Conservation (phyloP, 2,113 vertebrate species). For the Copsychus sechellarum region DNA sequence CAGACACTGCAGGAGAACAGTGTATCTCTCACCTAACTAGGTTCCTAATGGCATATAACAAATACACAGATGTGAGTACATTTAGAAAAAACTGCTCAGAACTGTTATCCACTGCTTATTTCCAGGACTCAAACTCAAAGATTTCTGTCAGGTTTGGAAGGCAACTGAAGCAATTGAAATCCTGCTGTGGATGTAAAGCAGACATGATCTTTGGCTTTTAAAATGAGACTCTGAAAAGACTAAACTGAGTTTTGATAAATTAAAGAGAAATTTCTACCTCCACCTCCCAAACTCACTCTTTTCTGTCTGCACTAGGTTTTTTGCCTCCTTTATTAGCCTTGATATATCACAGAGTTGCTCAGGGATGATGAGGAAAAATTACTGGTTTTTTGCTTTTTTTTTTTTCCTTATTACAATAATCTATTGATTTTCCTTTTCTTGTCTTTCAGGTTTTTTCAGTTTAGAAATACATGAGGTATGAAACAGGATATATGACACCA, state of each 20-base stretch:
- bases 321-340: neutral
- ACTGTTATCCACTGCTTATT: neutral
- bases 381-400: accelerated
- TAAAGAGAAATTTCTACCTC: neutral
- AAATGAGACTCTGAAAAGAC: neutral
- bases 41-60: neutral
- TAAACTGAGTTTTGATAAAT: neutral
- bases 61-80: neutral
- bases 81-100: neutral
- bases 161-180: neutral
- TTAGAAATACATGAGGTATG: neutral
- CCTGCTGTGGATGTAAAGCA: neutral
- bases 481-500: neutral
- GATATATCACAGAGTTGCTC: neutral
- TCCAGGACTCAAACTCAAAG: neutral
- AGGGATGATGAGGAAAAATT: neutral
- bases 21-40: neutral
- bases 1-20: neutral
- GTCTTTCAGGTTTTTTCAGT: neutral
- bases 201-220: neutral
- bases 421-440: neutral
- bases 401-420: neutral
- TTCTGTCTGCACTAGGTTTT: neutral
- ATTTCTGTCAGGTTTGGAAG: neutral
- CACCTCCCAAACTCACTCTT: neutral